Evolutionary conservation across 2,797 vertebrate genomes (phyloP).

Genomic region (Oreochromis mossambicus): DNA sequence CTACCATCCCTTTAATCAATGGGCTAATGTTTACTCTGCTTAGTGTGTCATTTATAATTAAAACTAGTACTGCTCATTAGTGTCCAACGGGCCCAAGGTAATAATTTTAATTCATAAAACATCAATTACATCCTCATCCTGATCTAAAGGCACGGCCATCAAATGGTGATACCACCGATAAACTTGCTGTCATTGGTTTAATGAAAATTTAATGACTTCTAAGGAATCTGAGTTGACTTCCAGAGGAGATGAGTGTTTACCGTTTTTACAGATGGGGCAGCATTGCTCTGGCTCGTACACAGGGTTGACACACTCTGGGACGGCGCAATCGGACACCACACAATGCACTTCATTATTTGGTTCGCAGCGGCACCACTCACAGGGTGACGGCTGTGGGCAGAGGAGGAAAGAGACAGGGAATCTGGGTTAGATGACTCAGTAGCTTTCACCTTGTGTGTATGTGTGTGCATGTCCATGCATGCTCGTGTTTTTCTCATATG

Average conservation of each 20-base stretch:
- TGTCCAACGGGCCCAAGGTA: slow-evolving; percentile 60
- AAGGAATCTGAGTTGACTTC: slow-evolving; percentile 17
- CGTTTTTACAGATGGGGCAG: slow-evolving; percentile 99
- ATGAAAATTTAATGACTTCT: slow-evolving; percentile 53
- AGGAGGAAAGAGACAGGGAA: slow-evolving; percentile 15
- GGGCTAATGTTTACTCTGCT: slow-evolving; percentile 75
- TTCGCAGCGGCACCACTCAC: slow-evolving; percentile 99
- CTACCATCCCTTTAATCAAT: slow-evolving; percentile 75
- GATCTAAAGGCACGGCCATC: slow-evolving; percentile 41
- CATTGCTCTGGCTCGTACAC: slow-evolving; percentile 99
- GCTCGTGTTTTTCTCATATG: neutral
- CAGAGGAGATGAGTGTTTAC: slow-evolving; percentile 78
- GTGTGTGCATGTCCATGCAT: neutral
- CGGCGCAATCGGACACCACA: slow-evolving; percentile 98
- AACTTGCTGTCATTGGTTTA: slow-evolving; percentile 37
- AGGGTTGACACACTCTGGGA: slow-evolving; percentile 99
- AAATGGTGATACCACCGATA: slow-evolving; percentile 42
- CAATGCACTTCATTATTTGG: slow-evolving; percentile 99
- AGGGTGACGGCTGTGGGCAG: slow-evolving; percentile 90
- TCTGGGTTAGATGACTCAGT: slow-evolving; percentile 45
- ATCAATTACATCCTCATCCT: slow-evolving; percentile 63
- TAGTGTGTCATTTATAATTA: slow-evolving; percentile 77
- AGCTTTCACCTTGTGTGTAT: neutral
- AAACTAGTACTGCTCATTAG: slow-evolving; percentile 72
- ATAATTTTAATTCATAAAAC: slow-evolving; percentile 74